Evolutionary conservation across 92 coral and sea anemone species (phyloP), one percentile per base, ranked within the genome.

Genomic region (Bergia sp.): DNA sequence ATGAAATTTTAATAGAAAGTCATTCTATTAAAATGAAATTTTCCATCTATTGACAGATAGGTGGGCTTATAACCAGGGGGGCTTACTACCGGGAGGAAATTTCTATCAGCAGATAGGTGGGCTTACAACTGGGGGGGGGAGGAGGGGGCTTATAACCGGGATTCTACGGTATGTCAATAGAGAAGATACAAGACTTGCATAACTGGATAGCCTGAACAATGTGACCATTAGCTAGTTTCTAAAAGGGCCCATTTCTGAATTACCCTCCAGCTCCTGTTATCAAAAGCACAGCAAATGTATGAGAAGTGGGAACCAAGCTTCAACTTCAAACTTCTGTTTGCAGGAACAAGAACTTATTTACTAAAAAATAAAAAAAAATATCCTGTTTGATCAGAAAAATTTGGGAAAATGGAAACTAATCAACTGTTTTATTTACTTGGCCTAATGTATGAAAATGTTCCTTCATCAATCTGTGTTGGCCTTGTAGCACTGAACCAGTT

Each of bases 401-500:
- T 66, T 74, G 20, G 36, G 78, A 45, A 45, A 45, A 45, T 45
- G 50, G 50, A 45, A 4, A 45, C 50, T 37, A 73, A 73, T 73
- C 12, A 73, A 73, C 72, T 58, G 67, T 58, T 58, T n/a, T 7
- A n/a, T 72, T 72, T 72, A 72, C 76, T 72, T 72, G 76, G 76
- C 76, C 21, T 72, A 58, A 72, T 61, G n/a, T 61, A 61, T 15
- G 69, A 61, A 6, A 72, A n/a, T 7, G 76, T 72, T 73, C 77
- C 77, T 65, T 65, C 72, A 65, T 65, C 72, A 65, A 65, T 65
- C 72, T 65, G 23, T 65, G 72, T 23, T 65, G 72, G 72, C 36
- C 72, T 73, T 75, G 79, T 75, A 75, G 79, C 79, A 75, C 50
- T 75, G 79, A 75, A 75, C 43, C 81, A 76, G 55, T 76, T 8